Evolutionary conservation across 2,888 invertebrate species (phyloP), one percentile per base, ranked within the genome.

Genomic region (Chymomyza procnemis): DNA sequence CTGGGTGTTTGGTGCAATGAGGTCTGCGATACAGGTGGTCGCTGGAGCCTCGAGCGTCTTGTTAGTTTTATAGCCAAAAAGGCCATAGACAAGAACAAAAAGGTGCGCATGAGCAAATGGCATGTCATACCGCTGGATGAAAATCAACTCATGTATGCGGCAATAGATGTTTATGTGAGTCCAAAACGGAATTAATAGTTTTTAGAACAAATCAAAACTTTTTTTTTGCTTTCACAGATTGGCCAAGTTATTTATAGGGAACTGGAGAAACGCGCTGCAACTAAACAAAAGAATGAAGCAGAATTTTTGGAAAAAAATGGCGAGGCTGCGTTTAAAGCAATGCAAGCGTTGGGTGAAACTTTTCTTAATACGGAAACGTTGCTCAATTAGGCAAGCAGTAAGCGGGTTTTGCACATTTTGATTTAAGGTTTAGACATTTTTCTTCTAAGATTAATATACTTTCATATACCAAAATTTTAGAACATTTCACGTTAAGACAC

Each of bases 121-220:
- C 91, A 93, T 80, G 87, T 92, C 18, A 89, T 93, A 56, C 93
- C 94, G 8, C 89, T 94, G 57, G 91, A 90, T 67, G 82, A 92
- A 69, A 91, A 90, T 21, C 94, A 94, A 85, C 90, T 92, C 81
- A 86, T 88, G 69, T 94, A 94, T 88, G 94, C 94, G 26, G 93
- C 94, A 6, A 93, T 93, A 56, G 94, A 94, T 90, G 93, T 94
- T 77, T 94, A 93, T 89, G 94, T 94, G 89, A 91, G 93, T 89
- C 34, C 6, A 19, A 19, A 22, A 16, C 21, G 3, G 14, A 0
- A 16, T 22, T 18, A 4, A 1, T 4, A 21, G n/a, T 50, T 22
- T n/a, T 14, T n/a, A 14, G 9, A 19, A 14, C 22, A 26, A 22
- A 4, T 47, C 8, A 21, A 22, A 60, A 60, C 1, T n/a, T 4